Evolutionary conservation across 2,888 invertebrate species (phyloP), one percentile per base, ranked within the genome.

Genomic region (Stictocephala bisonia): DNA sequence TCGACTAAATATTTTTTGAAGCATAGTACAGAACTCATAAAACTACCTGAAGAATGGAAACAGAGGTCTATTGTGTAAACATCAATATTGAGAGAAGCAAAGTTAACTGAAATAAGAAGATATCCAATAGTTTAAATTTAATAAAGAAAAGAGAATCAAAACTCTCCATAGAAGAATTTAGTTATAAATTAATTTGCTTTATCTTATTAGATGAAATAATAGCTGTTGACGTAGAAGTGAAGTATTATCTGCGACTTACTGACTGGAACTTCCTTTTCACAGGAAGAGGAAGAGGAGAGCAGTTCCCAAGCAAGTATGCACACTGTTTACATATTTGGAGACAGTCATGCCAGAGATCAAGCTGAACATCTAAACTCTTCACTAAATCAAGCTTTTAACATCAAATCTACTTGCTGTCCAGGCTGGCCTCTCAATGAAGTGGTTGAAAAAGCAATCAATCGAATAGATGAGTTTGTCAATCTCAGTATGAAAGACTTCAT

Each of bases 281-380:
- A 64, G 64, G 64, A 64, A 44, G 64, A 27, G 44, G 64, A 60
- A 40, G 60, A 56, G 56, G 64, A 40, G 64, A 15, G 20, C 44
- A 44, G 44, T 44, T 44, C 22, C 15, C 64, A n/a, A 18, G 18
- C 27, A 22, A 35, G 31, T 60, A 29, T 22, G 22, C 64, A 64
- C 64, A 41, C 64, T 3, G 64, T 64, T n/a, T 64, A 64, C 64
- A 64, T 64, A 40, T 64, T 64, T 26, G 64, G 64, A 22, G 64
- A 64, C 44, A 64, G 64, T 64, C 64, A 64, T 27, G 64, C 64
- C 24, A 41, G 64, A 44, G 64, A 64, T 44, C 64, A 64, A 64
- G 64, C 64, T 18, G 27, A 41, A 13, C 64, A 64, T 64, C 64
- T 64, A 64, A 64, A 64, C 40, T 26, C 64, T 22, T 40, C 64